Percentiles rank a stretch among this genome's conserved stretches.
phyloP scores from a whole-genome alignment of 2,888 invertebrate genomes.

The Tachina grossa region DNA sequence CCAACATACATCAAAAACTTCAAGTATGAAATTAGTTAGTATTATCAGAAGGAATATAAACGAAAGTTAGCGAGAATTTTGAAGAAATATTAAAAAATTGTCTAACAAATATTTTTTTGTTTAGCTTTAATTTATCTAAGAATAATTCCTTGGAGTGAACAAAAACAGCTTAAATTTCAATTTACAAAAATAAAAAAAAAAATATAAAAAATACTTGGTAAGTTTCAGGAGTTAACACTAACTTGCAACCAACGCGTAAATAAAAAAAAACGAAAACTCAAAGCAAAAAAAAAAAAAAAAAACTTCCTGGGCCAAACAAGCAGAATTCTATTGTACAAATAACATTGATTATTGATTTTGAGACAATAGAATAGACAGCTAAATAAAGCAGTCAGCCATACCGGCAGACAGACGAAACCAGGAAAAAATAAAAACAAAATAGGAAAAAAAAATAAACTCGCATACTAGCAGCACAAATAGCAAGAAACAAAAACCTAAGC shows the following conservation, averaged over 20 bases:
- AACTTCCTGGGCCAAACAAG: background rate
- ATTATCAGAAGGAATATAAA: too few species aligned
- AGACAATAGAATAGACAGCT: conserved; percentile 52
- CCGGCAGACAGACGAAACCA: conserved; percentile 55
- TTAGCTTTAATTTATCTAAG: background rate
- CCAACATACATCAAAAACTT: too few species aligned
- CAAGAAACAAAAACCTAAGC: conserved; percentile 38
- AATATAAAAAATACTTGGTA: background rate
- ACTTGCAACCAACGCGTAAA: background rate
- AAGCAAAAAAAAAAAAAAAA: conserved; percentile 1
- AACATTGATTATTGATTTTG: conserved; percentile 73
- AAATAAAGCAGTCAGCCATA: conserved; percentile 50
- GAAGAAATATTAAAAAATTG: too few species aligned
- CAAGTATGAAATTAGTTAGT: too few species aligned
- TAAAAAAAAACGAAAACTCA: conserved; percentile 51
- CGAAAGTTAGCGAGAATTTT: too few species aligned
- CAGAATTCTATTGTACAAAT: conserved; percentile 26
- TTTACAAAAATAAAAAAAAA: background rate
- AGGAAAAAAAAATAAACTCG: conserved; percentile 35
- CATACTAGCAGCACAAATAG: conserved; percentile 43
- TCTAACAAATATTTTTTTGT: background rate
- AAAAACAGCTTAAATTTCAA: background rate
- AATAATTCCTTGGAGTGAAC: background rate
- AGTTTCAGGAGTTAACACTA: background rate
- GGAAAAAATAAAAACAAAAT: conserved; percentile 33